Percentiles rank a stretch among this genome's conserved stretches.
Conservation (phyloP, 2,888 invertebrate genomes). For the Andrena haemorrhoa region DNA sequence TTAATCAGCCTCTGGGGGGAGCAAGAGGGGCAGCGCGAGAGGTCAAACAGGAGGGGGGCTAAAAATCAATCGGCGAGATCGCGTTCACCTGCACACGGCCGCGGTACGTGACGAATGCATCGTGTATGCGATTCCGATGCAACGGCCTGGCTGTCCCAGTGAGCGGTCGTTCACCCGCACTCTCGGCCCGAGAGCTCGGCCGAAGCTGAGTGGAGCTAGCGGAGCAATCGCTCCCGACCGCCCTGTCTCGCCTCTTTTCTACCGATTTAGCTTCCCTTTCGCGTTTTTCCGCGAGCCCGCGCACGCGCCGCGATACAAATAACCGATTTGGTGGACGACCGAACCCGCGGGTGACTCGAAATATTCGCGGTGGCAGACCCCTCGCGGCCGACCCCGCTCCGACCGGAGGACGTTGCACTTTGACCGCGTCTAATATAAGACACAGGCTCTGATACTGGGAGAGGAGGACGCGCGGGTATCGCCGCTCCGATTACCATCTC, state of each 20-base stretch:
- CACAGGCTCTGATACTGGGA: slow-evolving; percentile 53
- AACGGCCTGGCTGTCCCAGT: slow-evolving; percentile 80
- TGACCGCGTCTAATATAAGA: slow-evolving; percentile 76
- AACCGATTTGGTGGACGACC: slow-evolving; percentile 46
- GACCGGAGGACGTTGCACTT: slow-evolving; percentile 73
- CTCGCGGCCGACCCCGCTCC: slow-evolving; percentile 66
- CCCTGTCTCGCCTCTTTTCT: slow-evolving; percentile 49
- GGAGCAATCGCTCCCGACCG: slow-evolving; percentile 24
- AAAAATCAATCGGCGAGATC: slow-evolving; percentile 65
- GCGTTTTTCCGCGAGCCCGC: slow-evolving; percentile 18
- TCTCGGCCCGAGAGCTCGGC: slow-evolving; percentile 70
- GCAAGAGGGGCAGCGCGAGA: neutral
- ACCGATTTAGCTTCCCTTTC: slow-evolving; percentile 50
- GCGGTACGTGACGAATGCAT: slow-evolving; percentile 70
- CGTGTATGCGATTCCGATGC: slow-evolving; percentile 73
- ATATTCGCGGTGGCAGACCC: slow-evolving; percentile 57
- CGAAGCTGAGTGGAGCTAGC: slow-evolving; percentile 76
- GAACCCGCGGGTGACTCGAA: slow-evolving; percentile 47
- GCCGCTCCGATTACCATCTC: slow-evolving; percentile 38
- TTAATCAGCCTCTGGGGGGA: slow-evolving; percentile 16
- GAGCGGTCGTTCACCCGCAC: slow-evolving; percentile 83
- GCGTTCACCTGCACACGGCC: slow-evolving; percentile 68
- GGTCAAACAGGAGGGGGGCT: slow-evolving; percentile 1
- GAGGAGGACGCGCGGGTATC: slow-evolving; percentile 31
- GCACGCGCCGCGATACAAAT: slow-evolving; percentile 42